Percentiles rank a stretch among this genome's conserved stretches.
These are phyloP conservation scores for Acyrthosiphon pisum DNA, from an alignment of 1,140 invertebrate genomes.

Conservation along the genomic window DNA sequence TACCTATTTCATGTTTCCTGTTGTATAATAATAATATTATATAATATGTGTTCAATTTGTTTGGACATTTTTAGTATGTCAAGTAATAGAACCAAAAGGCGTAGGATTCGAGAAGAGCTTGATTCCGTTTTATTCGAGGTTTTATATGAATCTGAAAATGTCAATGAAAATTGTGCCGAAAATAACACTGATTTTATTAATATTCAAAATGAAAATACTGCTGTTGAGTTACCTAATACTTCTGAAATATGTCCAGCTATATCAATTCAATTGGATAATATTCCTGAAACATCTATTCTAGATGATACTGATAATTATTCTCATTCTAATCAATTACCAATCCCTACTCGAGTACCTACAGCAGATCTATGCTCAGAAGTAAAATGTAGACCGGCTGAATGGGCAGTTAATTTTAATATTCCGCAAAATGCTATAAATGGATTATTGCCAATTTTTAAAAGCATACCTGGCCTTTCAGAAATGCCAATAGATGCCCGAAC, in stretches of 20 bases:
- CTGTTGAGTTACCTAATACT: not conserved
- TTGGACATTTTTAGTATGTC: not conserved
- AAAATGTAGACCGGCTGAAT: not conserved
- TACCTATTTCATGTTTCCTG: too few relatives aligned
- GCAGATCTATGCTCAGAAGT: not conserved
- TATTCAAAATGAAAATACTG: not conserved
- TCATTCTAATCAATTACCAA: not conserved
- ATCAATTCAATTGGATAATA: not conserved
- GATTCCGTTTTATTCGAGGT: not conserved
- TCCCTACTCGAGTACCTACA: too few relatives aligned
- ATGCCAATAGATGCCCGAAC: not conserved
- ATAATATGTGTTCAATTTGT: too few relatives aligned
- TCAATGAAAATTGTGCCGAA: not conserved
- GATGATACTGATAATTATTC: not conserved
- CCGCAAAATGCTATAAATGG: not conserved
- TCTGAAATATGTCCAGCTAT: not conserved
- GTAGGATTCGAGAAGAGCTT: not conserved
- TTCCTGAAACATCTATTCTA: not conserved
- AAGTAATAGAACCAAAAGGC: not conserved
- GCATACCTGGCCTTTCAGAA: not conserved
- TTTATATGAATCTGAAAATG: not conserved
- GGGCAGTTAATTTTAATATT: not conserved
- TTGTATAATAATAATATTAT: too few relatives aligned
- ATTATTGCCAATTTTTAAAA: not conserved
- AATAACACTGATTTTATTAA: not conserved